A percentile compares a stretch with the other conserved stretches of the same genome.
Conservation (phyloP, 2,113 vertebrate genomes). For the Tragulus kanchil region DNA sequence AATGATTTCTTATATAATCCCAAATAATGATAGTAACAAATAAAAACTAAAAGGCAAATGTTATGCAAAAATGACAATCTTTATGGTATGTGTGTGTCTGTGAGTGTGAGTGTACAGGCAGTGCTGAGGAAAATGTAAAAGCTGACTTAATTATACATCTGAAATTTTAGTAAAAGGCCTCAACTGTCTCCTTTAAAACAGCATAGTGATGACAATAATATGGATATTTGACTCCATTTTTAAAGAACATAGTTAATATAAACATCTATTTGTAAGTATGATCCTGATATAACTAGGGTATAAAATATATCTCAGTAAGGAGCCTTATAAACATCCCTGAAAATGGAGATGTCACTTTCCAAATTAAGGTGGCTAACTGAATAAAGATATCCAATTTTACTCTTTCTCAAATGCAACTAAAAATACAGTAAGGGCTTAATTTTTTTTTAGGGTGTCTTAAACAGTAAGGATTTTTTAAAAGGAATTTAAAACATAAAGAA, state of each 20-base stretch:
- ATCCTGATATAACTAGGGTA: not conserved
- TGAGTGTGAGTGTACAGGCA: not conserved
- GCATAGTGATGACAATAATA: not conserved
- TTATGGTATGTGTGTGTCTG: not conserved
- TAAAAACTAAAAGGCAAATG: not conserved
- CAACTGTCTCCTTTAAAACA: not conserved
- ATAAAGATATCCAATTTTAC: not conserved
- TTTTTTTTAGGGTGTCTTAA: not conserved
- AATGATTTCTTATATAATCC: not conserved
- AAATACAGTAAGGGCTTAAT: not conserved
- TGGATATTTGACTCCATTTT: not conserved
- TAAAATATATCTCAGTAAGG: conserved; percentile 15
- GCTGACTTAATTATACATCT: not conserved
- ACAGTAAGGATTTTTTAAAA: not conserved
- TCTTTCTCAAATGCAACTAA: conserved; percentile 17
- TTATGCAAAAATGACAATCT: not conserved
- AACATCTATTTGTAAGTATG: not conserved
- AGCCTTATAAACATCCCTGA: not conserved
- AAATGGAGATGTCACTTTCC: not conserved
- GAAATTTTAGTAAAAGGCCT: conserved; percentile 22
- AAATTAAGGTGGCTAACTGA: conserved; percentile 3
- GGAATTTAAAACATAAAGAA: not conserved
- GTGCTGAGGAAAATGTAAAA: not conserved
- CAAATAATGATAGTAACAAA: not conserved
- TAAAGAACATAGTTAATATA: conserved; percentile 9